These are phyloP conservation scores for Drosophila kohkoa DNA, from an alignment of 1,140 invertebrate species.

Conservation along the genomic window DNA sequence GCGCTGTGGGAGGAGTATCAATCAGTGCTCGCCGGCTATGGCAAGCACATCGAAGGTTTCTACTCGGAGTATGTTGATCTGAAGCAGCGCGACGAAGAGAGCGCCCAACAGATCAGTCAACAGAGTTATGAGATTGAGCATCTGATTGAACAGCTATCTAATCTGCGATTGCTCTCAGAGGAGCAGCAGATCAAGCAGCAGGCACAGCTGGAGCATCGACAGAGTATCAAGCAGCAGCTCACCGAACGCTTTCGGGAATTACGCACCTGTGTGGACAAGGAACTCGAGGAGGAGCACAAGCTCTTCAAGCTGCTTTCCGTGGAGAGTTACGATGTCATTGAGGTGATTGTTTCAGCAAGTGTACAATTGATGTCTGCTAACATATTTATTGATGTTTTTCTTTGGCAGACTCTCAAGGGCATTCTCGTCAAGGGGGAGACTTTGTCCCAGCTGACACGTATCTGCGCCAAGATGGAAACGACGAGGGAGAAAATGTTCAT, in stretches of 20 bases:
- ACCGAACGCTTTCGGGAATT: constrained; percentile 57
- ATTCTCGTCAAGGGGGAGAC: constrained; percentile 85
- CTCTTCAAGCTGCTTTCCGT: constrained; percentile 73
- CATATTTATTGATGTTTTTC: background rate
- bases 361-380: background rate
- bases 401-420: constrained; percentile 38
- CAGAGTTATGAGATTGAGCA: constrained; percentile 75
- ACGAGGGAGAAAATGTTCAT: constrained; percentile 86
- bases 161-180: constrained; percentile 65
- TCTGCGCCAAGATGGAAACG: constrained; percentile 87
- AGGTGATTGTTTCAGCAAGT: constrained; percentile 35
- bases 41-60: constrained; percentile 76
- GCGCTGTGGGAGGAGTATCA: constrained; percentile 81
- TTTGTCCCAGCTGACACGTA: constrained; percentile 85
- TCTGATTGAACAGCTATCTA: constrained; percentile 63
- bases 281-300: constrained; percentile 52
- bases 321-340: constrained; percentile 65
- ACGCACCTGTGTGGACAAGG: constrained; percentile 65
- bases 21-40: constrained; percentile 72
- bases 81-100: constrained; percentile 80
- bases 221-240: constrained; percentile 63
- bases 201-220: constrained; percentile 63
- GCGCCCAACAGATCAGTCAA: constrained; percentile 66
- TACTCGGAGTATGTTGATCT: constrained; percentile 82
- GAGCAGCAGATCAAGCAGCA: constrained; percentile 71